phyloP scores from a whole-genome alignment of 2,797 vertebrate genomes.

The Chaunax sp. region DNA sequence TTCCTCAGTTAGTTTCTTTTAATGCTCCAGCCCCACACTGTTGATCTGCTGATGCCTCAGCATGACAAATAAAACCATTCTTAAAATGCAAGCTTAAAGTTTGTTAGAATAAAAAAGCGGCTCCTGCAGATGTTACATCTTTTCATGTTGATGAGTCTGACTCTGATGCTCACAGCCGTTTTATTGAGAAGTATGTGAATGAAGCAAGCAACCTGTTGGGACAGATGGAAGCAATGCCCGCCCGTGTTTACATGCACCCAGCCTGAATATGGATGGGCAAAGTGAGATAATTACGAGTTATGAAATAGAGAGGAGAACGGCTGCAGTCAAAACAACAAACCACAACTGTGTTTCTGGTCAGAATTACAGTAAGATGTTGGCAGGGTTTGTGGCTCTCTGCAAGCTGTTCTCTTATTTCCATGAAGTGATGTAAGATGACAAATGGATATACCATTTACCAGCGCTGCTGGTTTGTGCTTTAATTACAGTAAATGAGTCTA shows the following conservation, averaged over 20 bases:
- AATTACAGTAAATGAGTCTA: not conserved
- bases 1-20: constrained; percentile 63
- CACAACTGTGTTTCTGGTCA: constrained; percentile 59
- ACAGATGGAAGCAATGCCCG: constrained; percentile 39
- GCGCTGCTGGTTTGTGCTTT: constrained; percentile 8
- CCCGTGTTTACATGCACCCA: constrained; percentile 45
- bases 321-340: constrained; percentile 72
- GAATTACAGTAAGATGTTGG: constrained; percentile 32
- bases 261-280: constrained; percentile 41
- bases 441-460: constrained; percentile 3
- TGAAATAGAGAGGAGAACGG: constrained; percentile 54
- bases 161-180: constrained; percentile 15
- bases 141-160: constrained; percentile 8
- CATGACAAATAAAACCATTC: constrained; percentile 14
- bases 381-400: constrained; percentile 31
- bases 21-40: constrained; percentile 30
- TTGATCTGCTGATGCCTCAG: constrained; percentile 28
- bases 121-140: not conserved
- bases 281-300: constrained; percentile 69
- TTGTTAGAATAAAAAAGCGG: not conserved
- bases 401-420: constrained; percentile 1
- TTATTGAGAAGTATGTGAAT: constrained; percentile 28
- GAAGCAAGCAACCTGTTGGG: constrained; percentile 59
- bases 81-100: constrained; percentile 3
- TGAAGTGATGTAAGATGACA: constrained; percentile 18